A percentile compares a stretch with the other conserved stretches of the same genome.
These are phyloP conservation scores for Enteromius viviparus DNA, from an alignment of 2,797 vertebrate genomes.

Conservation along the genomic window DNA sequence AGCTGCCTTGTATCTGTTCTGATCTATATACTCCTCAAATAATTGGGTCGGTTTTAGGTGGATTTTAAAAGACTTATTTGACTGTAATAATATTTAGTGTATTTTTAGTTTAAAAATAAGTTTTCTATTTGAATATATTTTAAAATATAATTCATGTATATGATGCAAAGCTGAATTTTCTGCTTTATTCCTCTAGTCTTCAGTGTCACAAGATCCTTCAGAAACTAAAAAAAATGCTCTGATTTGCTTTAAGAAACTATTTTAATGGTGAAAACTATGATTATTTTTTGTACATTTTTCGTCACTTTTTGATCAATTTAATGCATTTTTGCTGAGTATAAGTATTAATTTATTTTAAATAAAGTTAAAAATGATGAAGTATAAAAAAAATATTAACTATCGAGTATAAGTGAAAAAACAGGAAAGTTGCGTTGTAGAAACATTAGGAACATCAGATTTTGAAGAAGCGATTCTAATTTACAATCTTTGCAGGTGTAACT, in stretches of 20 bases:
- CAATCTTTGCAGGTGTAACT: neutral
- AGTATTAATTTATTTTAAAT: neutral
- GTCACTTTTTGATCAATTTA: neutral
- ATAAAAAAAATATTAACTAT: too few relatives aligned
- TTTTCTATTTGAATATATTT: neutral
- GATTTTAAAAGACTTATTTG: neutral
- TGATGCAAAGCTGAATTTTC: neutral
- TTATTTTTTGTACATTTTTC: neutral
- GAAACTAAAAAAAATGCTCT: neutral
- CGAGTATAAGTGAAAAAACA: too few relatives aligned
- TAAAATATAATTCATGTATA: neutral
- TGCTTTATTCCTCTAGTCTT: neutral
- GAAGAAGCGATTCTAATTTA: neutral
- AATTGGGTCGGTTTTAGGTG: neutral
- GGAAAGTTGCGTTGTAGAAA: neutral
- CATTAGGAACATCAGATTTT: neutral
- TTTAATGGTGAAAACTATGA: neutral
- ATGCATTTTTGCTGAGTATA: neutral
- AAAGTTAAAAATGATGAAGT: too few relatives aligned
- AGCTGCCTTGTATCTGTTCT: neutral
- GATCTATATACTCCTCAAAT: neutral
- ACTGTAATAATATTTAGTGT: too few relatives aligned
- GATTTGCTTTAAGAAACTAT: neutral
- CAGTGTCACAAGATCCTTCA: constrained; percentile 1
- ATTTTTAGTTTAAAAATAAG: neutral